Evolutionary conservation across 2,888 invertebrate genomes (phyloP).

Genomic region (Caenorhabditis sp.): DNA sequence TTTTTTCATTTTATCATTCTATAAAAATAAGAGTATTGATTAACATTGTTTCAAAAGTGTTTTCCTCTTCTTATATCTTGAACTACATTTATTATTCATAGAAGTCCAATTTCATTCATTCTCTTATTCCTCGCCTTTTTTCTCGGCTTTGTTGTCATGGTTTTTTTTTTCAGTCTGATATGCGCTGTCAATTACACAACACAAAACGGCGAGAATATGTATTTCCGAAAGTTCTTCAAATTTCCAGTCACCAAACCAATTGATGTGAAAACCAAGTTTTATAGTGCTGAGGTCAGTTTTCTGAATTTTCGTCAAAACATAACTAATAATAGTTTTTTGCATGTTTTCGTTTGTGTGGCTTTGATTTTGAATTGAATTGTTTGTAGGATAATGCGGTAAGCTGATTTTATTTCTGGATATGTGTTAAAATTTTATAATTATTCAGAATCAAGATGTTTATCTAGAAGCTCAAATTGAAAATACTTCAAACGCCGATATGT

Average conservation of each 20-base stretch:
- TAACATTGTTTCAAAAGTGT: too few species aligned
- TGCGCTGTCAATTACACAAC: constrained; percentile 93
- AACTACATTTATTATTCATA: not conserved
- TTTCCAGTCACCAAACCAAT: constrained; percentile 93
- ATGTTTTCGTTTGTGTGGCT: constrained; percentile 8
- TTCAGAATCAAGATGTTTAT: constrained; percentile 79
- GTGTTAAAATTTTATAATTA: not conserved
- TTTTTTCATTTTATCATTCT: too few species aligned
- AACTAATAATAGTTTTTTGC: constrained; percentile 14
- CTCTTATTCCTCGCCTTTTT: not conserved
- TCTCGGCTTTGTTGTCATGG: constrained; percentile 16
- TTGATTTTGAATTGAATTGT: constrained; percentile 26
- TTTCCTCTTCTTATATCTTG: too few species aligned
- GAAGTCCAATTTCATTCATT: not conserved
- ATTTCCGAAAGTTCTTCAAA: constrained; percentile 95
- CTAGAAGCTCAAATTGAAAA: constrained; percentile 87
- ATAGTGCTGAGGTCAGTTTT: constrained; percentile 82
- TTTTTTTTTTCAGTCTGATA: constrained; percentile 78
- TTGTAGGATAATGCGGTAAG: constrained; percentile 58
- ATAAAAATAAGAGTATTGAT: too few species aligned
- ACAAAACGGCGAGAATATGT: constrained; percentile 79
- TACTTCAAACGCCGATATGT: constrained; percentile 89
- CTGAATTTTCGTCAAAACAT: too few species aligned
- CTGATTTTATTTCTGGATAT: not conserved
- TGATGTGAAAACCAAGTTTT: constrained; percentile 96